Conservation (phyloP, 1,140 invertebrate genomes). For the Sinella curviseta region DNA sequence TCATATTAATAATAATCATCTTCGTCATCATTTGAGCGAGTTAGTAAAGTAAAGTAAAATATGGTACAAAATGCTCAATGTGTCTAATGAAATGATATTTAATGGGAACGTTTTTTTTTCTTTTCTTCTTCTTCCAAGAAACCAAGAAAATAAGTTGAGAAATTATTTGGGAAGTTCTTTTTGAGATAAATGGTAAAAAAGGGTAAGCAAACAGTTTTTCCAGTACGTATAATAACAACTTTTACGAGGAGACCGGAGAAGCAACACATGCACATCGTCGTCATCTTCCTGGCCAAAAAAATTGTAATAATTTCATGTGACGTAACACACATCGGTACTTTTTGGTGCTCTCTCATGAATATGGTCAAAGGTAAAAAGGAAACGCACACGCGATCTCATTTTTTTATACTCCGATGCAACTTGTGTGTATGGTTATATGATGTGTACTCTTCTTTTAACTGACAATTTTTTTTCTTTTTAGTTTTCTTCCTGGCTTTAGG, state of each 20-base stretch:
- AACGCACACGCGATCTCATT: too few species aligned
- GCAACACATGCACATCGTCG: not conserved
- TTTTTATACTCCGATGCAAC: too few species aligned
- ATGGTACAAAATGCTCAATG: not conserved
- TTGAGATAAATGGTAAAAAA: not conserved
- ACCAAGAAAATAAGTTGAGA: not conserved
- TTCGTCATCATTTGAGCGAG: too few species aligned
- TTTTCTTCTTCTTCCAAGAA: not conserved
- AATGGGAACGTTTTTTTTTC: not conserved
- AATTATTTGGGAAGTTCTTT: not conserved
- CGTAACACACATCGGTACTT: not conserved
- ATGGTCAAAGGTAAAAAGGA: too few species aligned
- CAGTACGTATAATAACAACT: not conserved
- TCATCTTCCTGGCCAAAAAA: not conserved
- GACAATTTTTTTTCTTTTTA: not conserved
- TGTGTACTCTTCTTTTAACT: too few species aligned
- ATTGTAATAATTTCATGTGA: not conserved
- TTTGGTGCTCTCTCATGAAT: not conserved
- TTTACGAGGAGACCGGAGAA: not conserved
- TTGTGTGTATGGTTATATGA: too few species aligned
- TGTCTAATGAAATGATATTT: constrained; percentile 2
- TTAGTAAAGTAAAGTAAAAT: too few species aligned
- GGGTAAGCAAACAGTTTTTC: constrained; percentile 5
- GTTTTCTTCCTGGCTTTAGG: too few species aligned
- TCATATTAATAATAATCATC: not conserved